Conservation (phyloP, 2,888 invertebrate genomes). For the Falcaria lacertinaria region DNA sequence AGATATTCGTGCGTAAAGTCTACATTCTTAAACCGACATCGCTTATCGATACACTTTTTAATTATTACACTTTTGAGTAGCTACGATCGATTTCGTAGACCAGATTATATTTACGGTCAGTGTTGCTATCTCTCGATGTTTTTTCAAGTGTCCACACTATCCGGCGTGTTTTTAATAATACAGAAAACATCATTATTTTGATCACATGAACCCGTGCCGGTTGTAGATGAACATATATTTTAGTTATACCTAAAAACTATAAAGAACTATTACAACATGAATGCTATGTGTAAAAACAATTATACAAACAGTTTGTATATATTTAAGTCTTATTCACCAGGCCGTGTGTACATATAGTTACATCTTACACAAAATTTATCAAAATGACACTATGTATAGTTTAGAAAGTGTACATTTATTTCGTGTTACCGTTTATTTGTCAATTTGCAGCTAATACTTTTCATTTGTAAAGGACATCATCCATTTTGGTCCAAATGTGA, state of each 20-base stretch:
- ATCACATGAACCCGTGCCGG: slow-evolving; percentile 37
- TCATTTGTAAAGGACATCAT: too few species aligned
- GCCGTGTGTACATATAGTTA: too few species aligned
- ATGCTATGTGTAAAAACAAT: too few species aligned
- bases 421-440: too few species aligned
- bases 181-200: slow-evolving; percentile 35
- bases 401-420: too few species aligned
- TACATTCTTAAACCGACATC: slow-evolving; percentile 28
- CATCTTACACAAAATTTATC: too few species aligned
- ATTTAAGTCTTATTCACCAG: too few species aligned
- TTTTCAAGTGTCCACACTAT: slow-evolving; percentile 22
- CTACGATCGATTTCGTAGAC: slow-evolving; percentile 18
- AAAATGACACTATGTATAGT: too few species aligned
- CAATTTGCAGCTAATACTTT: too few species aligned
- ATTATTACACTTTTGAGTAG: slow-evolving; percentile 15
- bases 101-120: slow-evolving; percentile 12
- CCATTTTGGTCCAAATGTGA: too few species aligned
- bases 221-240: slow-evolving; percentile 19
- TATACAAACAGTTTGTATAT: too few species aligned
- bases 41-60: slow-evolving; percentile 14
- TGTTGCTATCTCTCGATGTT: slow-evolving; percentile 23
- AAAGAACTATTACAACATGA: too few species aligned
- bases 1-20: slow-evolving; percentile 52
- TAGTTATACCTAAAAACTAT: background rate
- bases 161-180: slow-evolving; percentile 26